Percentiles rank a stretch among this genome's conserved stretches.
These are phyloP conservation scores for Darevskia mixta DNA, from an alignment of 2,797 vertebrate genomes.

Conservation along the genomic window DNA sequence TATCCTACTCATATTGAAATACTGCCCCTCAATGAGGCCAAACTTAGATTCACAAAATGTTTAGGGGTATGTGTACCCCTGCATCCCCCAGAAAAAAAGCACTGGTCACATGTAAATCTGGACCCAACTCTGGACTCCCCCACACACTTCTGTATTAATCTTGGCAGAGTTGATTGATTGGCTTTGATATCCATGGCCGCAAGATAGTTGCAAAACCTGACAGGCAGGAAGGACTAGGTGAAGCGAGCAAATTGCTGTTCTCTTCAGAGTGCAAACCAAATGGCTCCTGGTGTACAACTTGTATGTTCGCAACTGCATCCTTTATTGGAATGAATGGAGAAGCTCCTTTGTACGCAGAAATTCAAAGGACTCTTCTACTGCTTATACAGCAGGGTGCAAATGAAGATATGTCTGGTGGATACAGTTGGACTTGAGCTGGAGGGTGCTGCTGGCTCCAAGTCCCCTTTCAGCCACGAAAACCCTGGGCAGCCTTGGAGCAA, in stretches of 20 bases:
- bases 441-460: neutral
- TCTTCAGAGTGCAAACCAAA: neutral
- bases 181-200: neutral
- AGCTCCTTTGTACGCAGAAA: neutral
- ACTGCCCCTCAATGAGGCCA: no score
- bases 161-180: neutral
- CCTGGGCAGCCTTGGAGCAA: neutral
- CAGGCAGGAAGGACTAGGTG: neutral
- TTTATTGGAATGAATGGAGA: neutral
- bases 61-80: no score
- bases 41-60: no score
- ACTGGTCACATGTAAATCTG: no score
- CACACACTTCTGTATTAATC: neutral
- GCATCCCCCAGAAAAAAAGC: no score
- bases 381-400: neutral
- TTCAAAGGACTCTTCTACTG: neutral
- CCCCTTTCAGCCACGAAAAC: neutral
- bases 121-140: no score
- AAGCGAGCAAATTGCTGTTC: neutral
- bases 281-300: neutral
- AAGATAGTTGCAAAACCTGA: conserved; percentile 8
- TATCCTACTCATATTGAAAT: no score
- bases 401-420: neutral
- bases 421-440: neutral
- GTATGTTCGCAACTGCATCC: neutral